Evolutionary conservation across 1,140 invertebrate genomes (phyloP).

Genomic region (Fopius arisanus): DNA sequence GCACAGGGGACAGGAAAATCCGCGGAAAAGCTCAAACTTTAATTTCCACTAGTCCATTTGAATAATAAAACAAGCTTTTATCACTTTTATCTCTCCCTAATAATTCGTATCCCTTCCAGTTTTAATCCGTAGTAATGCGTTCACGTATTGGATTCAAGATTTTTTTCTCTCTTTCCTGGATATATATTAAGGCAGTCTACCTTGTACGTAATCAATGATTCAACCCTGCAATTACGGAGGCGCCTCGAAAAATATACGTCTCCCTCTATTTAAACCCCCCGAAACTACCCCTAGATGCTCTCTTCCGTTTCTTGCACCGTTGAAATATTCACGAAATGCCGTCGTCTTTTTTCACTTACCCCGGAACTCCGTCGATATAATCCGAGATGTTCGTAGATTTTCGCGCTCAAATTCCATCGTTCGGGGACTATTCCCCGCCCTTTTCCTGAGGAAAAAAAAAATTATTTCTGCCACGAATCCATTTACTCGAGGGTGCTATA

Average conservation of each 20-base stretch:
- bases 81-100: not conserved
- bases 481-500: no score
- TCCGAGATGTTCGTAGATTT: not conserved
- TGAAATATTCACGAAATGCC: conserved; percentile 16
- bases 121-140: not conserved
- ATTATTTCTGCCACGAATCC: no score
- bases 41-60: no score
- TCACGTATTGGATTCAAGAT: not conserved
- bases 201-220: conserved; percentile 19
- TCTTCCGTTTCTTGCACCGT: not conserved
- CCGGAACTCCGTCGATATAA: not conserved
- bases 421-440: not conserved
- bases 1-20: no score
- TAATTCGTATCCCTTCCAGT: not conserved
- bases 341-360: not conserved
- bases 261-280: not conserved
- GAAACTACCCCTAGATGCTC: not conserved
- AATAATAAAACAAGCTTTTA: not conserved
- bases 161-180: not conserved
- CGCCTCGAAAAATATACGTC: conserved; percentile 12
- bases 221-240: conserved; percentile 22
- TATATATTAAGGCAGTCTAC: not conserved
- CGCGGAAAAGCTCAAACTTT: no score
- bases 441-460: not conserved
- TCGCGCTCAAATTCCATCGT: conserved; percentile 16